Evolutionary conservation across 2,797 vertebrate species (phyloP), one percentile per base, ranked within the genome.

Genomic region (Sebastes cheni): DNA sequence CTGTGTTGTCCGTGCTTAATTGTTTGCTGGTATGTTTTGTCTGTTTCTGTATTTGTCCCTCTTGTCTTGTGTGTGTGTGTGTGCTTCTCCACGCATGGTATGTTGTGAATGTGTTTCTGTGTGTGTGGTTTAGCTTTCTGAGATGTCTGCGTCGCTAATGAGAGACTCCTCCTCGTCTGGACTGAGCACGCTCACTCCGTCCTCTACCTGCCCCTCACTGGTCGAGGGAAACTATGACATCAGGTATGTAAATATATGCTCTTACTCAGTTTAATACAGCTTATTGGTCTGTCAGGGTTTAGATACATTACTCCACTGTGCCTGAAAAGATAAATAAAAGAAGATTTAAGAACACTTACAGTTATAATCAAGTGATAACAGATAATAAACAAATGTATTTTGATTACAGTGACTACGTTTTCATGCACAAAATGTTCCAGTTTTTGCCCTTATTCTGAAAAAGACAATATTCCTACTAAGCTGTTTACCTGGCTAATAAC

Each of bases 131-230:
- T 92, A 99, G 99, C 96, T 99, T 34, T 99, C 98, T 0, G 98
- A 99, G 95, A 99, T 99, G 96, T 99, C 99, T 0, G 97, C 97
- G 66, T 98, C 98, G 1, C 92, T 99, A 75, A 94, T 97, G 93
- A 97, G 97, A 88, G 98, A 99, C 29, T 95, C 97, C 0, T 92
- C 91, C 16, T 97, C 97, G 81, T 95, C 97, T 39, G 95, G 92
- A 58, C 95, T 99, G 82, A 95, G 95, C 89, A 97, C 97, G 1
- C 95, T 99, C 85, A 99, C 99, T 4, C 98, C 99, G 0, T 99
- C 98, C 72, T 98, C 98, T 0, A 99, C 98, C 83, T 99, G 98
- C 79, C 98, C 99, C 1, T 99, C 99, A 13, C 88, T 99, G 92
- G 90, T 99, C 1, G 98, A 99, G 86, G 97, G 97, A 77, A 95